Evolutionary conservation across 2,888 invertebrate species (phyloP), one percentile per base, ranked within the genome.

Genomic region (Cacoxenus indagator): DNA sequence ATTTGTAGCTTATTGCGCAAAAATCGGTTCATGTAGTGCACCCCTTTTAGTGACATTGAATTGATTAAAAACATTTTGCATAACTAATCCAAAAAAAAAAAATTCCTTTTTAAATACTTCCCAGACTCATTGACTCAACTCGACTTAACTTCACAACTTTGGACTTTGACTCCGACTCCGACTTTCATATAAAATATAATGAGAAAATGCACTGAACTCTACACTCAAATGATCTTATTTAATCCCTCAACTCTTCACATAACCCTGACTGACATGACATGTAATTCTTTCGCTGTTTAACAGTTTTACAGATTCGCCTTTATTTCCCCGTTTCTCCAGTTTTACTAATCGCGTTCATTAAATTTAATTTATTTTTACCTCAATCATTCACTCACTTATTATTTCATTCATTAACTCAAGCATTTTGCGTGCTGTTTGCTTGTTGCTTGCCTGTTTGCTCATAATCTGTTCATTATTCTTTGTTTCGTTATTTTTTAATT

Each of bases 401-500:
- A 29, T 51, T 17, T 37, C 22, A 64, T 19, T 48, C 66, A 65
- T 37, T 14, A 31, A 65, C 11, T 65, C 59, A 73, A 61, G 71
- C 68, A 67, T 75, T 77, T 76, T 73, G 78, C 73, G 78, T 76
- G 75, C 76, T 82, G 83, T 77, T 77, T 81, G 78, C 70, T 81
- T 82, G 83, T 81, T 84, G 84, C 84, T 81, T 84, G 85, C 81
- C 84, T 84, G 84, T 84, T 82, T 84, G 84, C 83, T 82, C 82
- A 74, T n/a, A 66, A 73, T 82, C 83, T 83, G 85, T 76, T 83
- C 76, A 70, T 73, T 72, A 46, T 37, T 64, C 70, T 61, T 71
- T 55, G 55, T 22, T 22, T 67, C 65, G 68, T 69, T 71, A 68
- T 37, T 37, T 37, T 37, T 37, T 37, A n/a, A 37, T 37, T 37